Conservation (phyloP, 1,140 invertebrate species). For the Trichoplusia ni region DNA sequence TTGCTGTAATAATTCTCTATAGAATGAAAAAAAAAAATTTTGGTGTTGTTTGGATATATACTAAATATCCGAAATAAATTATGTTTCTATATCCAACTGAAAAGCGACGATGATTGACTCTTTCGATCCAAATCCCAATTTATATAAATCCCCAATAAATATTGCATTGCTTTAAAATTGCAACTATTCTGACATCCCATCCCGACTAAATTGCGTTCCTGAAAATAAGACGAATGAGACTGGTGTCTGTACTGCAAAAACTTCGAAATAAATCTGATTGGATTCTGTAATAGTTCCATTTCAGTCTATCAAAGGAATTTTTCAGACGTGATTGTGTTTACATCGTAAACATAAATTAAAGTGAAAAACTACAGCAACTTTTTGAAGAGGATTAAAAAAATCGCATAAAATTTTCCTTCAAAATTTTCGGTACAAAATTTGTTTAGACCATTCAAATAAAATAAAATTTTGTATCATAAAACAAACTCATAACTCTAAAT, state of each 20-base stretch:
- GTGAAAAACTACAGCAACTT: no score
- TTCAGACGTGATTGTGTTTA: no score
- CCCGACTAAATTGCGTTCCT: neutral
- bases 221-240: slow-evolving; percentile 13
- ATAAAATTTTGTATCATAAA: no score
- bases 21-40: no score
- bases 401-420: no score
- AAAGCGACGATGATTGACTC: slow-evolving; percentile 6
- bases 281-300: neutral
- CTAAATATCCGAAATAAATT: neutral
- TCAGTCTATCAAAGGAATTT: no score
- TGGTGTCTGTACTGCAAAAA: neutral
- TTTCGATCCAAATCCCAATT: slow-evolving; percentile 11
- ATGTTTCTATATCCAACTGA: neutral
- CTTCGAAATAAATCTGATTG: slow-evolving; percentile 9
- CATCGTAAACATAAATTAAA: no score
- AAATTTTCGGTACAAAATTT: no score
- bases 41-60: no score
- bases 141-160: slow-evolving; percentile 15
- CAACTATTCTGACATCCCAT: slow-evolving; percentile 13
- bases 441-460: neutral
- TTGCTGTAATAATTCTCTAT: no score
- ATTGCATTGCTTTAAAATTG: slow-evolving; percentile 25
- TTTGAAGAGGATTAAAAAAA: no score
- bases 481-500: neutral